phyloP scores from a whole-genome alignment of 2,888 invertebrate species.

The Nemotelus nigrinus region DNA sequence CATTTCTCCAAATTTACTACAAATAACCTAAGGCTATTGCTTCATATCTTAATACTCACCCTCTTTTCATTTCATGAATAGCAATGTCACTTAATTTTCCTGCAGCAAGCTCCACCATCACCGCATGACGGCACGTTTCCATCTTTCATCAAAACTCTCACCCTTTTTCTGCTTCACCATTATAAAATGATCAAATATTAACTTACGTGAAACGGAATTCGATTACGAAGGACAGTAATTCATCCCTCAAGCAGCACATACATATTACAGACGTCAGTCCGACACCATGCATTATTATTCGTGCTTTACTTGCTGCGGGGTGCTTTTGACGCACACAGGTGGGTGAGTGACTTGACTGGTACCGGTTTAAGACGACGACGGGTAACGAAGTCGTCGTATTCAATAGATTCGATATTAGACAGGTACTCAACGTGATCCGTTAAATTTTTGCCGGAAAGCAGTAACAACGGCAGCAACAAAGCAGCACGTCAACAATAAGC shows the following conservation, averaged over 20 bases:
- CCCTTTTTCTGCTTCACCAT: neutral
- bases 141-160: neutral
- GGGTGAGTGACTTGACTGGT: no score
- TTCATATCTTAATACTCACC: neutral
- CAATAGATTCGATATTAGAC: conserved; percentile 31
- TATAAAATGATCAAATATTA: conserved; percentile 33
- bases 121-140: neutral
- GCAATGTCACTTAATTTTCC: conserved; percentile 10
- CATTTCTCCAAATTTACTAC: neutral
- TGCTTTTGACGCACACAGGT: no score
- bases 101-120: neutral
- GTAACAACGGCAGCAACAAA: no score
- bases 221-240: conserved; percentile 33
- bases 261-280: conserved; percentile 1
- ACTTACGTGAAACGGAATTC: conserved; percentile 35
- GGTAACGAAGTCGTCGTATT: neutral
- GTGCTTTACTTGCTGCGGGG: no score
- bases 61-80: neutral
- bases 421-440: conserved; percentile 27
- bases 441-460: conserved; percentile 14
- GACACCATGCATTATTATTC: no score
- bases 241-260: neutral
- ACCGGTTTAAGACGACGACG: no score
- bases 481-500: neutral
- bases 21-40: neutral